These are phyloP conservation scores for Meghimatium bilineatum DNA, from an alignment of 2,888 invertebrate genomes.

Conservation along the genomic window DNA sequence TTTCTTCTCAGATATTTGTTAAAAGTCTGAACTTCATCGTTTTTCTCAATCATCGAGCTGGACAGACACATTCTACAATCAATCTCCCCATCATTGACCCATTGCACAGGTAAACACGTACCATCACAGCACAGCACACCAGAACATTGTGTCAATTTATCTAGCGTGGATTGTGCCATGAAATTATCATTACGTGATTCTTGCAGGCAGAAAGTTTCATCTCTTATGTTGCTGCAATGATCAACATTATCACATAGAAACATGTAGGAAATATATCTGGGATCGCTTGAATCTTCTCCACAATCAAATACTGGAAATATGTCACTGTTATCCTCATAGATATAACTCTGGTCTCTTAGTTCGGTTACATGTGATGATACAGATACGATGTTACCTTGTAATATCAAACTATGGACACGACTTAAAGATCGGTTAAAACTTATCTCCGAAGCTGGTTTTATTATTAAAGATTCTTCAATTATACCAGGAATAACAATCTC, in stretches of 20 bases:
- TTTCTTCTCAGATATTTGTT: neutral
- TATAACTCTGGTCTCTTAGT: neutral
- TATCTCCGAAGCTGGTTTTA: neutral
- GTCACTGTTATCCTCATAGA: neutral
- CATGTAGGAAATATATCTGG: conserved; percentile 3
- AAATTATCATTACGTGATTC: neutral
- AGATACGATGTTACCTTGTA: neutral
- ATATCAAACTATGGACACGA: neutral
- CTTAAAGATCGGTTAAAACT: neutral
- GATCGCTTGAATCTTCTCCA: neutral
- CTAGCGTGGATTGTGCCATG: too few relatives aligned
- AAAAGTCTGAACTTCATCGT: neutral
- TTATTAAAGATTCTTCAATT: too few relatives aligned
- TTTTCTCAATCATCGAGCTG: neutral
- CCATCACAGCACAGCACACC: neutral
- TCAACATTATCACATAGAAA: conserved; percentile 4
- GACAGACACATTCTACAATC: neutral
- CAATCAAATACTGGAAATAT: conserved; percentile 1
- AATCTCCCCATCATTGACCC: neutral
- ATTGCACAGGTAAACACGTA: neutral
- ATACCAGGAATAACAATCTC: too few relatives aligned
- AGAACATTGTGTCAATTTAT: neutral
- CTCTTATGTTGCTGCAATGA: conserved; percentile 9
- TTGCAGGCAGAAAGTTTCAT: neutral
- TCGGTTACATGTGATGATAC: neutral